Evolutionary conservation across 2,888 invertebrate genomes (phyloP).

Genomic region (Agrochola macilenta): DNA sequence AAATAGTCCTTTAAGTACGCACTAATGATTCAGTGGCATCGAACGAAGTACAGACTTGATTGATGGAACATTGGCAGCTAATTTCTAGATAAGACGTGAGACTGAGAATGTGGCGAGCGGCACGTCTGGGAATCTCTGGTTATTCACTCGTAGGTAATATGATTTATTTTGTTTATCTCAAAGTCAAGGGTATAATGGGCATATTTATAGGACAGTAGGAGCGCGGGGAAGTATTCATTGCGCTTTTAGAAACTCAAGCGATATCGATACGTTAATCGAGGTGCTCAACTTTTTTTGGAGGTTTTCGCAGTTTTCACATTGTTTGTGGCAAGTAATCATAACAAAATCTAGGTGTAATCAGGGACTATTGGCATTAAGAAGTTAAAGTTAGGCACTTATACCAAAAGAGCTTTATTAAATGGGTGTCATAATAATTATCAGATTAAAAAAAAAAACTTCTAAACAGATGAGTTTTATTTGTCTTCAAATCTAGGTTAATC

Average conservation of each 20-base stretch:
- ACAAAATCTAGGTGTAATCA: neutral
- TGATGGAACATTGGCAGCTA: slow-evolving; percentile 29
- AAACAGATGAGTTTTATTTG: slow-evolving; percentile 8
- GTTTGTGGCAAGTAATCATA: neutral
- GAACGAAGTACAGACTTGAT: slow-evolving; percentile 29
- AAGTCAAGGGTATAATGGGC: slow-evolving; percentile 39
- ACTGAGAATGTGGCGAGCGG: slow-evolving; percentile 10
- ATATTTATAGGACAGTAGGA: slow-evolving; percentile 14
- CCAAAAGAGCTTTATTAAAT: neutral
- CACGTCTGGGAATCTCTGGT: slow-evolving; percentile 23
- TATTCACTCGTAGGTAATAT: slow-evolving; percentile 41
- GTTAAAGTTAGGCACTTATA: neutral
- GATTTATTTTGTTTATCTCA: slow-evolving; percentile 69
- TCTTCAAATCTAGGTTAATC: slow-evolving; percentile 31
- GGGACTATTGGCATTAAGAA: neutral
- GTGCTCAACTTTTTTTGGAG: neutral
- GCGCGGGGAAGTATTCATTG: slow-evolving; percentile 1
- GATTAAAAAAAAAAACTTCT: no score
- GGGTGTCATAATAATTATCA: neutral
- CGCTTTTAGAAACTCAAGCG: neutral
- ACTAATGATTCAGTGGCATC: slow-evolving; percentile 13
- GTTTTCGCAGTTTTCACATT: neutral
- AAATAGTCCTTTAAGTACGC: slow-evolving; percentile 17
- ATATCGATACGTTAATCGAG: neutral
- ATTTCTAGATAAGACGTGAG: slow-evolving; percentile 50